Percentiles rank a stretch among this genome's conserved stretches.
Evolutionary conservation across 2,113 vertebrate species (phyloP).

Genomic region (Limnothrissa miodon): DNA sequence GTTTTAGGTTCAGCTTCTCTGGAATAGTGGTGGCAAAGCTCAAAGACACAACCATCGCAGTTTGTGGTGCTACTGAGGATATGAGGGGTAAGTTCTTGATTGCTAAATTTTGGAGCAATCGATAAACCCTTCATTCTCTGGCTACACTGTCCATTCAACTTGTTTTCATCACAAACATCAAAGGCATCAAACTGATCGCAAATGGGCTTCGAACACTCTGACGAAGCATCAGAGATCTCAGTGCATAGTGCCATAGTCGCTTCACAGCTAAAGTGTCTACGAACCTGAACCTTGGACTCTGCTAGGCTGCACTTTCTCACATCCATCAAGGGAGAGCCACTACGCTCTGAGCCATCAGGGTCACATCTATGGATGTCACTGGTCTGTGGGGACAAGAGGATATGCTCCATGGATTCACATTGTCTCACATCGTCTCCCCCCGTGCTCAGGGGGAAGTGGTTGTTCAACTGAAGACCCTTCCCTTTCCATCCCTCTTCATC

Average conservation of each 20-base stretch:
- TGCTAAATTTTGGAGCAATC: not conserved
- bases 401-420: not conserved
- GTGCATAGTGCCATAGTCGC: not conserved
- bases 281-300: not conserved
- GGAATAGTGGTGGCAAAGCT: not conserved
- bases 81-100: not conserved
- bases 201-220: not conserved
- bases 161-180: not conserved
- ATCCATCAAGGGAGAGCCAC: not conserved
- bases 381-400: not conserved
- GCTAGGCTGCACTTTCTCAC: not conserved
- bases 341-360: not conserved
- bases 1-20: not conserved
- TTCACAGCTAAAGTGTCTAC: conserved; percentile 4
- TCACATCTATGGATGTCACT: not conserved
- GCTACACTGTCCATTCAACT: not conserved
- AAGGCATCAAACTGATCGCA: not conserved
- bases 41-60: conserved; percentile 9
- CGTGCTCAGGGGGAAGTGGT: not conserved
- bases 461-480: not conserved
- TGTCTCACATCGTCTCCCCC: not conserved
- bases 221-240: not conserved
- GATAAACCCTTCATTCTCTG: not conserved
- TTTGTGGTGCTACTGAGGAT: not conserved
- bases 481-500: conserved; percentile 30